Evolutionary conservation across 2,797 vertebrate genomes (phyloP).

Genomic region (Xyrichtys novacula): DNA sequence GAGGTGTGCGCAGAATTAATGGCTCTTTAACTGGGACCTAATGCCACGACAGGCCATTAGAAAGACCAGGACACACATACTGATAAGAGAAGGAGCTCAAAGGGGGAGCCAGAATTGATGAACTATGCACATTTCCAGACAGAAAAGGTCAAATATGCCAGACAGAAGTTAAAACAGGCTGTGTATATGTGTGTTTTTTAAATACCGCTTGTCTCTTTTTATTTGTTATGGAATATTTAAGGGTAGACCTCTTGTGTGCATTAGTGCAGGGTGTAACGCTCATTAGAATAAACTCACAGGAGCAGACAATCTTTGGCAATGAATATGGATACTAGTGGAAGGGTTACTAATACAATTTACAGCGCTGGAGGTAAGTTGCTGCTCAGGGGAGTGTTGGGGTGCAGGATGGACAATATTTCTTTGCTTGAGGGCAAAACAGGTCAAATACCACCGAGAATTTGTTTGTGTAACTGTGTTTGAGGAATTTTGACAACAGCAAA

Average conservation of each 20-base stretch:
- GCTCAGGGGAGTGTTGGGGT: constrained; percentile 21
- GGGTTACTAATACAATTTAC: constrained; percentile 16
- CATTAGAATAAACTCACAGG: background rate
- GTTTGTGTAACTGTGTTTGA: constrained; percentile 5
- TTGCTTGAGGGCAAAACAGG: constrained; percentile 54
- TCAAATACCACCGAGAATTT: constrained; percentile 38
- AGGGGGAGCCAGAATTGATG: constrained; percentile 7
- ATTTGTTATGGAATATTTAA: background rate
- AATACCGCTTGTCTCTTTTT: background rate
- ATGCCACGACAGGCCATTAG: constrained; percentile 47
- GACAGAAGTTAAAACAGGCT: background rate
- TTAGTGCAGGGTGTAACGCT: background rate
- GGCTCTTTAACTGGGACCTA: constrained; percentile 49
- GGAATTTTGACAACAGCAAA: background rate
- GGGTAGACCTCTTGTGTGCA: background rate
- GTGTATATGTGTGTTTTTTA: constrained; percentile 1
- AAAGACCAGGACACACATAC: constrained; percentile 42
- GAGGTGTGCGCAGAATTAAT: constrained; percentile 60
- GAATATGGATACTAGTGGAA: constrained; percentile 22
- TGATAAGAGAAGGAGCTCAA: constrained; percentile 39
- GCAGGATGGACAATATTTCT: constrained; percentile 37
- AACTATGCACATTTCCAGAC: constrained; percentile 15
- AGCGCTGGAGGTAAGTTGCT: constrained; percentile 13
- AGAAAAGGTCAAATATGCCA: constrained; percentile 23
- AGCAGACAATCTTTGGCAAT: constrained; percentile 5